Percentiles rank a stretch among this genome's conserved stretches.
Evolutionary conservation across 92 coral and sea anemone genomes (phyloP).

Genomic region (Parazoanthus darwini): DNA sequence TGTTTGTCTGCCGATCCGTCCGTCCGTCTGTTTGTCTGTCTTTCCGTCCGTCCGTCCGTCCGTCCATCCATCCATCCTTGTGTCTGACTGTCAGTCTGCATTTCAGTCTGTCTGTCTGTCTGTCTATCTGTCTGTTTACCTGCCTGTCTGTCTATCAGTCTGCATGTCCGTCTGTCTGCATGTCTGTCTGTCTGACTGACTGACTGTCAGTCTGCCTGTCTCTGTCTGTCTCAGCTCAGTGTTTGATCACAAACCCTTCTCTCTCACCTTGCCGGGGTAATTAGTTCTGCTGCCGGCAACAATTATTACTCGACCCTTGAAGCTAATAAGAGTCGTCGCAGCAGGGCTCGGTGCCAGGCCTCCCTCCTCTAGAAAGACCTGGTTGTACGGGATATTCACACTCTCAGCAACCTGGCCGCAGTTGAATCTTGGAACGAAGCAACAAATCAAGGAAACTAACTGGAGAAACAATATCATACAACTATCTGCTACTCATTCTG

Average conservation of each 20-base stretch:
- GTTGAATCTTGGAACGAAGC: constrained; percentile 57
- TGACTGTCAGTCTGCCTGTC: neutral
- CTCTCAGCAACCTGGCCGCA: constrained; percentile 89
- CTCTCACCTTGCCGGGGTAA: constrained; percentile 84
- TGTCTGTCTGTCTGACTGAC: no score
- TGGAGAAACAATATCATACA: neutral
- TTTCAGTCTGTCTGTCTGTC: no score
- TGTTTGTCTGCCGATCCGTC: no score
- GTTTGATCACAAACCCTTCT: no score
- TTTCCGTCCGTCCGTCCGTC: no score
- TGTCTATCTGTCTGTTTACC: no score
- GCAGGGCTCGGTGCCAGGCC: constrained; percentile 83
- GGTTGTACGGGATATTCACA: constrained; percentile 92
- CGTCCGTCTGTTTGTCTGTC: no score
- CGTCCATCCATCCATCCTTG: no score
- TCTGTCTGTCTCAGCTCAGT: neutral
- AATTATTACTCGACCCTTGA: constrained; percentile 85
- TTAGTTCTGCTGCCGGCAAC: constrained; percentile 84
- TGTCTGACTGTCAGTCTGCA: no score
- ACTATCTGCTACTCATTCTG: neutral
- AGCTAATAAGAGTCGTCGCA: constrained; percentile 62
- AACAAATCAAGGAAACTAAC: constrained; percentile 14
- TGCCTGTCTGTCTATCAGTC: no score
- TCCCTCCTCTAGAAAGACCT: constrained; percentile 91
- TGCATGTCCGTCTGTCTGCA: no score